These are phyloP conservation scores for Zaprionus ghesquierei DNA, from an alignment of 1,140 invertebrate species.

Conservation along the genomic window DNA sequence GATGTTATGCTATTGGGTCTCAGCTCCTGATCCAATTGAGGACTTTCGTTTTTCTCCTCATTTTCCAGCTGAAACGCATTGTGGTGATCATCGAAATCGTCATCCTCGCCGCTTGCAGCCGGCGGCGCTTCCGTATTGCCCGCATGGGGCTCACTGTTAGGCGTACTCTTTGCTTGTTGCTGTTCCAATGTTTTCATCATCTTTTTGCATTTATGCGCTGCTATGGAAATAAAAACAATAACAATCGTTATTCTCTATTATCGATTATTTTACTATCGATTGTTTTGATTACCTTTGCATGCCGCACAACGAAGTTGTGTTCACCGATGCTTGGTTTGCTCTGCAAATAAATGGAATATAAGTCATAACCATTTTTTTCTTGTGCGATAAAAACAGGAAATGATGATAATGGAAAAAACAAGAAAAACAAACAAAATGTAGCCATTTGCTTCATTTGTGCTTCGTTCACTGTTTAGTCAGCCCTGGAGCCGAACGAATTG, in stretches of 20 bases:
- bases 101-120: conserved; percentile 47
- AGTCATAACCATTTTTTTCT: neutral
- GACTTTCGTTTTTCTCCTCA: conserved; percentile 15
- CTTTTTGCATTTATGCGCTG: conserved; percentile 70
- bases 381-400: neutral
- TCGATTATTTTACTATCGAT: conserved; percentile 38
- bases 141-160: conserved; percentile 52
- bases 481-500: conserved; percentile 50
- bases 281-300: conserved; percentile 68
- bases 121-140: conserved; percentile 26
- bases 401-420: neutral
- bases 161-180: conserved; percentile 59
- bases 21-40: neutral
- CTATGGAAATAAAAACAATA: conserved; percentile 22
- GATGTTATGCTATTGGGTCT: conserved; percentile 6
- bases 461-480: conserved; percentile 31
- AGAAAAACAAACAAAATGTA: neutral
- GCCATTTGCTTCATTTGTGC: conserved; percentile 1
- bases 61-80: conserved; percentile 40
- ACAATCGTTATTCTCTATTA: conserved; percentile 13
- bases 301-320: conserved; percentile 46
- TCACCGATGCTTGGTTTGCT: conserved; percentile 23
- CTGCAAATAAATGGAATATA: conserved; percentile 5
- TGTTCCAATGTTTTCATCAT: conserved; percentile 72
- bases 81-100: conserved; percentile 54